Base-by-base conservation (phyloP, 2,888 invertebrate genomes). In the Ormyrus nitidulus region DNA sequence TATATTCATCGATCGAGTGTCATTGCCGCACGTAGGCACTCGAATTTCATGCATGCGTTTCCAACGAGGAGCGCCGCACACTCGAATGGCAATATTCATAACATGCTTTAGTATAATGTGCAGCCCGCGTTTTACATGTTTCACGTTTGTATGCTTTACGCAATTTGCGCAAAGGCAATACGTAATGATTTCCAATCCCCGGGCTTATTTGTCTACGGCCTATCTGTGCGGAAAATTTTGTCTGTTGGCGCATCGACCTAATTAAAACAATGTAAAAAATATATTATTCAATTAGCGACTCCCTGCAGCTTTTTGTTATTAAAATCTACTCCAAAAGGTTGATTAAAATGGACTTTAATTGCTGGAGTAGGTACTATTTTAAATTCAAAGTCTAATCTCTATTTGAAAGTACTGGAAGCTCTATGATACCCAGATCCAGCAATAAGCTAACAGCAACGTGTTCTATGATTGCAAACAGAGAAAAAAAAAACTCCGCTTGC, bases 1-100 rank as follows among this genome's bases (percentile, higher is more conserved):
- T 65, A 59, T 61, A 75, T 69, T 69, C 65, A 77, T 81, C 68
- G 71, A 78, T 81, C 71, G 78, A 75, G 71, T 66, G 65, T 71
- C 81, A 78, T 71, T 70, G 66, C 48, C 19, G 66, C 71, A 64
- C 77, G 64, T 66, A 70, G 62, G 64, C 70, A 73, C 70, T 81
- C 71, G 65, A 81, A 81, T 81, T 81, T 78, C 77, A 75, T 75
- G 51, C 48, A 75, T 75, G 51, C 48, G 70, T 61, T 62, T 13
- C 61, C n/a, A 46, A 73, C 61, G 81, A 74, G 74, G 51, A 62
- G 70, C 56, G 56, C 56, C 34, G 56, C 64, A 73, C 54, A 59
- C 66, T 71, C 61, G 61, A 70, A 71, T 62, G 49, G 34, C 59
- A 75, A 74, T 70, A 75, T 75, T 61, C 73, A 77, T 73, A 76